Evolutionary conservation across 2,797 vertebrate genomes (phyloP), one percentile per base, ranked within the genome.

Genomic region (Muscicapa comitata): DNA sequence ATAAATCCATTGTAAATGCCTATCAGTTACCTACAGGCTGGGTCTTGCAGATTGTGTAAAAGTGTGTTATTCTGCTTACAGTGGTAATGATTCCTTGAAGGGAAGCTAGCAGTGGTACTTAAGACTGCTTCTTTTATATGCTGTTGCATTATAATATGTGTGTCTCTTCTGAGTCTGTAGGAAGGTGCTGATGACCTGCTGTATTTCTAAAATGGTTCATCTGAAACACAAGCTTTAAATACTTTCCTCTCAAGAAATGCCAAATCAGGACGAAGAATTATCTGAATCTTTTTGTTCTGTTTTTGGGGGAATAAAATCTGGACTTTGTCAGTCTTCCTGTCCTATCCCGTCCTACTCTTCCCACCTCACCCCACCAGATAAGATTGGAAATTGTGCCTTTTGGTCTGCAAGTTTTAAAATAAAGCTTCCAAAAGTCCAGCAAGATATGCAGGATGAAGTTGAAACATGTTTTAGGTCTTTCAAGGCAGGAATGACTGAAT

Each of bases 141-240:
- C 50, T 63, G 1, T 45, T 77, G 62, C 28, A 13, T 93, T 83
- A 26, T 40, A 68, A 31, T 42, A 6, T 33, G 1, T 78, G 55
- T 68, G 5, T 24, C 61, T 28, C 51, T 83, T 74, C 45, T 47
- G 55, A 80, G 53, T 26, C 45, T 85, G 28, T 67, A 63, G 77
- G 37, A 92, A 29, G 40, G 45, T 90, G 45, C 48, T 79, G 76
- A 59, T 90, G 75, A 88, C 37, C 61, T 90, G 28, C 62, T 80
- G 5, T 55, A 57, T 86, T 86, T 90, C 51, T 73, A 42, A 72
- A 84, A 67, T 42, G 21, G 28, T 88, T 90, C 17, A 33, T 84
- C 63, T 70, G 73, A 90, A 84, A 33, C 31, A 24, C 16, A 62
- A 55, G 12, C 35, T 50, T 81, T 63, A 75, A 72, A 86, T 78